These are phyloP conservation scores for Cataglyphis rosenhaueri DNA, from an alignment of 2,888 invertebrate species.

Conservation along the genomic window DNA sequence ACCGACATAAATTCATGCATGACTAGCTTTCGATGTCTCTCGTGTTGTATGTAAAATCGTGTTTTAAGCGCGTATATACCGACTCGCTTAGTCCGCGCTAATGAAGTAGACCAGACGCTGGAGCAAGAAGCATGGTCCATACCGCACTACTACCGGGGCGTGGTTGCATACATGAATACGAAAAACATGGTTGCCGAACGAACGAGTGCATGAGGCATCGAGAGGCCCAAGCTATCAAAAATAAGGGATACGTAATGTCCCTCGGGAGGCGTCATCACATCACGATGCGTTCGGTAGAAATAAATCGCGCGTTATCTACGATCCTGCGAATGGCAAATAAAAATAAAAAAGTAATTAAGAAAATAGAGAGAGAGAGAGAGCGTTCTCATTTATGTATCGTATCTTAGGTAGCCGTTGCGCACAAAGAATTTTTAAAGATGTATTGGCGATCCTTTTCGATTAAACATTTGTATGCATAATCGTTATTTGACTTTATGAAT, in stretches of 20 bases:
- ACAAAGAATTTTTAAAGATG: slow-evolving; percentile 9
- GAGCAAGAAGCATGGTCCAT: slow-evolving; percentile 73
- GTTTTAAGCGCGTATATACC: slow-evolving; percentile 64
- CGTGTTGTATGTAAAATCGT: slow-evolving; percentile 69
- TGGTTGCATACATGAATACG: slow-evolving; percentile 82
- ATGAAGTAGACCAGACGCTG: slow-evolving; percentile 80
- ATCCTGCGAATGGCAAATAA: slow-evolving; percentile 31
- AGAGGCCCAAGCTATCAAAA: slow-evolving; percentile 57
- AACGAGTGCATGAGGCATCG: slow-evolving; percentile 62
- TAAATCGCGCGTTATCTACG: slow-evolving; percentile 54
- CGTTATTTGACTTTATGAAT: neutral
- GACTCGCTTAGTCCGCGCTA: slow-evolving; percentile 69
- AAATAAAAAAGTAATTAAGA: slow-evolving; percentile 12
- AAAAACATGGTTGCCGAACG: slow-evolving; percentile 70
- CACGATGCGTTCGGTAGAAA: slow-evolving; percentile 26
- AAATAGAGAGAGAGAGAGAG: too few species aligned
- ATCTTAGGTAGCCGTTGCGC: neutral
- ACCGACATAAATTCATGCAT: slow-evolving; percentile 34
- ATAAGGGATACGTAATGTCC: slow-evolving; percentile 47
- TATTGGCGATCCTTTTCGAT: neutral
- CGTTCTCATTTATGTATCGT: neutral
- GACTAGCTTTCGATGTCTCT: slow-evolving; percentile 42
- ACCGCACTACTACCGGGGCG: slow-evolving; percentile 81
- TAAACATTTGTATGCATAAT: neutral
- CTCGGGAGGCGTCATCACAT: slow-evolving; percentile 40